phyloP scores from a whole-genome alignment of 2,888 invertebrate species.

The Philhelius pedissequus region DNA sequence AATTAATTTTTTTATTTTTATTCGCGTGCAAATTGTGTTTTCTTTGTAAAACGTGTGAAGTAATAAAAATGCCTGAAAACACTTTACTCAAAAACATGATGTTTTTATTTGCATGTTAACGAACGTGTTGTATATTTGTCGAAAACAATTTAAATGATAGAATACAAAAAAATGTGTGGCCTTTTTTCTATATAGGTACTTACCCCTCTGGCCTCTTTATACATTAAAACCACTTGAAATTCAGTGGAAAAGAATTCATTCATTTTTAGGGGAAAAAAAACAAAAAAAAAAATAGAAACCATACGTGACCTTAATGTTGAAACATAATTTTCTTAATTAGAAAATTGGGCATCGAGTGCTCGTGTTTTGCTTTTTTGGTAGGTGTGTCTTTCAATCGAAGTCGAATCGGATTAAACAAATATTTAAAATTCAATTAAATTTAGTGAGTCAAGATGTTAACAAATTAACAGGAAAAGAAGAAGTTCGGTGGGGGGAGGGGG shows the following conservation, averaged over 20 bases:
- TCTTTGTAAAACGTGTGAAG: neutral
- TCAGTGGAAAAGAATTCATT: neutral
- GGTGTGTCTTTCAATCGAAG: slow-evolving; percentile 19
- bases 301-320: slow-evolving; percentile 29
- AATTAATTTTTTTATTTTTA: neutral
- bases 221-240: slow-evolving; percentile 15
- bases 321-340: neutral
- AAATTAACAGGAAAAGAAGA: neutral
- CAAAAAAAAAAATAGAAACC: neutral
- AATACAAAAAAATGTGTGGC: neutral
- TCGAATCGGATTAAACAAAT: slow-evolving; percentile 26
- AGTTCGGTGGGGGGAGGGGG: neutral
- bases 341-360: neutral
- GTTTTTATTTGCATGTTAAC: slow-evolving; percentile 33
- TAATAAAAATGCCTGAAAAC: slow-evolving; percentile 2
- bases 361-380: neutral
- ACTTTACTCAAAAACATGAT: slow-evolving; percentile 20
- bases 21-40: slow-evolving; percentile 35
- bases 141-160: neutral
- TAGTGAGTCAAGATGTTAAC: slow-evolving; percentile 26
- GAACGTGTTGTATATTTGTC: neutral
- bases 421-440: slow-evolving; percentile 38
- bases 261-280: neutral
- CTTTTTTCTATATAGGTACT: too few relatives aligned
- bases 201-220: too few relatives aligned